Conservation (phyloP, 2,113 vertebrate genomes). For the Xiphophorus maculatus region DNA sequence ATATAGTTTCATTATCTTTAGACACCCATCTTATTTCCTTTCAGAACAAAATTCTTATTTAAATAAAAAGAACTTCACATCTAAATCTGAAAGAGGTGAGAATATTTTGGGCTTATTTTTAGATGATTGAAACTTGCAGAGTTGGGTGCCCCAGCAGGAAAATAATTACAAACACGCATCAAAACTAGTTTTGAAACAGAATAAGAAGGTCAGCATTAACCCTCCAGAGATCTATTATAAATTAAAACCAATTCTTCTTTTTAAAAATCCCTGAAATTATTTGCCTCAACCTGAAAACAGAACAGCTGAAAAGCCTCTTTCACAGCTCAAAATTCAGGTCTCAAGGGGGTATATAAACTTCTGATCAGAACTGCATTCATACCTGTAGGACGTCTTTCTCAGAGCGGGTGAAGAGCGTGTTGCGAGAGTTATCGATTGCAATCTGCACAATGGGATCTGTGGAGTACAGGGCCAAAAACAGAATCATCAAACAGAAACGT, state of each 20-base stretch:
- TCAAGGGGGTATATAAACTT: no score
- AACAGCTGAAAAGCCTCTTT: background rate
- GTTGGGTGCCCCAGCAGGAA: background rate
- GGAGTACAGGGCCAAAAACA: background rate
- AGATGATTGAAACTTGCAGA: no score
- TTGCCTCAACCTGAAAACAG: background rate
- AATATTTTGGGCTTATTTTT: no score
- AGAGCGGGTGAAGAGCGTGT: conserved; percentile 91
- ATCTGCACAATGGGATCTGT: conserved; percentile 97
- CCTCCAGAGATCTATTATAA: background rate
- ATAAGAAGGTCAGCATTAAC: background rate
- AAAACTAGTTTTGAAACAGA: background rate
- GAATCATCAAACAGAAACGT: background rate
- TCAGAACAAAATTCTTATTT: background rate
- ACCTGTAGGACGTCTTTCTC: conserved; percentile 97
- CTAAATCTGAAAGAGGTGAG: no score
- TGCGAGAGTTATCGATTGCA: conserved; percentile 92
- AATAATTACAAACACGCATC: no score
- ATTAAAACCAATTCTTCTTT: background rate
- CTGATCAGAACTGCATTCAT: conserved; percentile 18
- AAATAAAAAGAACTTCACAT: background rate
- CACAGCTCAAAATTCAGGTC: no score
- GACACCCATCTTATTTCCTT: background rate
- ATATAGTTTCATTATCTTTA: background rate
- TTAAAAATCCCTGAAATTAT: background rate